Conservation (phyloP, 2,888 invertebrate genomes). For the Drosophila kokeensis region DNA sequence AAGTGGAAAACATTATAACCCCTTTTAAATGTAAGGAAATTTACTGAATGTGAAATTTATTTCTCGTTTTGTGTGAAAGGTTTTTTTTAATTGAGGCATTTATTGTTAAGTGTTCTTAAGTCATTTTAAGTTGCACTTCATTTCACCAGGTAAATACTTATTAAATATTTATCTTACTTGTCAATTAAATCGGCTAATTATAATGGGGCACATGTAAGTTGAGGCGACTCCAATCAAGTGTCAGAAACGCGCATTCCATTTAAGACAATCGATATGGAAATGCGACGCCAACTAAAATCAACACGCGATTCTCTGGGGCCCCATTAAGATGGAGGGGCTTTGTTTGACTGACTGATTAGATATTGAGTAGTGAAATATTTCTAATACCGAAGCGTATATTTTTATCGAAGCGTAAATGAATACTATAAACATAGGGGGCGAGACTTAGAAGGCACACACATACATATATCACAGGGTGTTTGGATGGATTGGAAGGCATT, state of each 20-base stretch:
- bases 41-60: background rate
- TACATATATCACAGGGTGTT: constrained; percentile 68
- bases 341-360: constrained; percentile 58
- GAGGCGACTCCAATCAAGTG: constrained; percentile 16
- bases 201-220: constrained; percentile 35
- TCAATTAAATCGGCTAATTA: constrained; percentile 21
- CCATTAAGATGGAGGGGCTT: constrained; percentile 37
- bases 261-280: constrained; percentile 24
- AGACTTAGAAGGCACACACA: constrained; percentile 56
- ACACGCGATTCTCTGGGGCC: background rate
- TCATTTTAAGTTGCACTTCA: background rate
- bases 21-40: background rate
- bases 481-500: constrained; percentile 16
- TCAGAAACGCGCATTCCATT: constrained; percentile 43
- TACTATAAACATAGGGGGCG: constrained; percentile 43
- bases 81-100: background rate
- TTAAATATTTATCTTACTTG: background rate
- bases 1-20: background rate
- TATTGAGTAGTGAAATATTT: constrained; percentile 35
- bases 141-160: background rate
- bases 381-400: constrained; percentile 31
- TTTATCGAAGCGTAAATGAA: constrained; percentile 58
- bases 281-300: constrained; percentile 7
- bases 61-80: background rate
- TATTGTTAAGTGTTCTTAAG: background rate